phyloP scores from a whole-genome alignment of 2,113 vertebrate genomes.

The Perccottus glenii region DNA sequence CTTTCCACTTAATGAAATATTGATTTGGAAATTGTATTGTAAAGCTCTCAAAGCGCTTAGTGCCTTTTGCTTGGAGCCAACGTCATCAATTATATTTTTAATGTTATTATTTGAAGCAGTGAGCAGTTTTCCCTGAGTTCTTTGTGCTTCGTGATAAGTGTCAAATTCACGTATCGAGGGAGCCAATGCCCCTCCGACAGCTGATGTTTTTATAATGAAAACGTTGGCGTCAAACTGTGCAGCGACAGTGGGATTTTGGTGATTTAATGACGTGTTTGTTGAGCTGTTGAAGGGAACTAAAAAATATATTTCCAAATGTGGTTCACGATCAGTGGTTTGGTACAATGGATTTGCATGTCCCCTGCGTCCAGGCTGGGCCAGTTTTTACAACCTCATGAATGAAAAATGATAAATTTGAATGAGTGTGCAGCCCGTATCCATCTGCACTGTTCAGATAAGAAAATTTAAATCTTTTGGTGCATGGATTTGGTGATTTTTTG shows the following conservation, averaged over 20 bases:
- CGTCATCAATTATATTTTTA: slow-evolving; percentile 67
- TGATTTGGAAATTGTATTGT: slow-evolving; percentile 78
- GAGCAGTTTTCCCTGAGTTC: slow-evolving; percentile 32
- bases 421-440: slow-evolving; percentile 41
- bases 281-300: slow-evolving; percentile 22
- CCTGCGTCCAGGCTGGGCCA: slow-evolving; percentile 38
- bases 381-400: slow-evolving; percentile 39
- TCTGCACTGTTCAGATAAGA: slow-evolving; percentile 66
- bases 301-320: slow-evolving; percentile 41
- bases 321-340: slow-evolving; percentile 37
- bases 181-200: slow-evolving; percentile 12
- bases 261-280: slow-evolving; percentile 59
- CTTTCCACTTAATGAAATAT: slow-evolving; percentile 79
- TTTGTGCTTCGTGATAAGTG: slow-evolving; percentile 40
- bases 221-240: slow-evolving; percentile 41
- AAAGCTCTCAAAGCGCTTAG: slow-evolving; percentile 69
- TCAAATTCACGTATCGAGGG: slow-evolving; percentile 26
- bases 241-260: slow-evolving; percentile 37
- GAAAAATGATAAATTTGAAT: slow-evolving; percentile 38
- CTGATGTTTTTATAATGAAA: slow-evolving; percentile 58
- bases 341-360: slow-evolving; percentile 44
- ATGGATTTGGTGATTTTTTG: slow-evolving; percentile 44
- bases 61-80: slow-evolving; percentile 62
- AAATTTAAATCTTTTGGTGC: slow-evolving; percentile 38
- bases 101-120: slow-evolving; percentile 57